These are phyloP conservation scores for Actias luna DNA, from an alignment of 2,888 invertebrate species.

Conservation along the genomic window DNA sequence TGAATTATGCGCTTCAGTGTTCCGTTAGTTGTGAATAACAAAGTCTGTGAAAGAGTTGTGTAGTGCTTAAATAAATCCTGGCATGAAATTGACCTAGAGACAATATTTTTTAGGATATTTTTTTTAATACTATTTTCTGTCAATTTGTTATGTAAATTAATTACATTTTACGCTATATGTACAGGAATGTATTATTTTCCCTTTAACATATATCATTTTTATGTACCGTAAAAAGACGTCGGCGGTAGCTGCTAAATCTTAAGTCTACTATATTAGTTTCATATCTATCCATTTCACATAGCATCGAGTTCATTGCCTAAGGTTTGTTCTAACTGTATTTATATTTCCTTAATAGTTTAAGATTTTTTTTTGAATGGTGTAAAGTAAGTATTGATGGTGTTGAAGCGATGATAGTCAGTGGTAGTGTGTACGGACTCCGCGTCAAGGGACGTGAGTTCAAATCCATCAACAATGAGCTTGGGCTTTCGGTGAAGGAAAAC, in stretches of 20 bases:
- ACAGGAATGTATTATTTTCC: neutral
- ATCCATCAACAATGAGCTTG: too few species aligned
- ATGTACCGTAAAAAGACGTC: neutral
- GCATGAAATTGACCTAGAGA: constrained; percentile 37
- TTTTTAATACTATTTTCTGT: neutral
- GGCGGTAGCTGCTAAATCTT: neutral
- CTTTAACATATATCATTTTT: neutral
- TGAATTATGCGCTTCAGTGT: constrained; percentile 10
- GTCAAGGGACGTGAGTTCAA: too few species aligned
- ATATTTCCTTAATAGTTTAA: too few species aligned
- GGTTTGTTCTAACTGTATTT: too few species aligned
- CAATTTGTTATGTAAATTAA: neutral
- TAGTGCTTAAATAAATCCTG: neutral
- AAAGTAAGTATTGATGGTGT: too few species aligned
- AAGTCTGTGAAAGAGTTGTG: constrained; percentile 8
- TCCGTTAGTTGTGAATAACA: constrained; percentile 14
- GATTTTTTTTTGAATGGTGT: too few species aligned
- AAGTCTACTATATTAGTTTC: too few species aligned
- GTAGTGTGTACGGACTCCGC: too few species aligned
- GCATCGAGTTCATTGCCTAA: too few species aligned
- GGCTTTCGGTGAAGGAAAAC: too few species aligned
- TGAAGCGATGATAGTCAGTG: too few species aligned
- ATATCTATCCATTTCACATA: too few species aligned
- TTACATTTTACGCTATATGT: neutral
- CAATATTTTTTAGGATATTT: constrained; percentile 23